A percentile compares a stretch with the other conserved stretches of the same genome.
Evolutionary conservation across 2,888 invertebrate species (phyloP).

Genomic region (Neoitamus cyanurus): DNA sequence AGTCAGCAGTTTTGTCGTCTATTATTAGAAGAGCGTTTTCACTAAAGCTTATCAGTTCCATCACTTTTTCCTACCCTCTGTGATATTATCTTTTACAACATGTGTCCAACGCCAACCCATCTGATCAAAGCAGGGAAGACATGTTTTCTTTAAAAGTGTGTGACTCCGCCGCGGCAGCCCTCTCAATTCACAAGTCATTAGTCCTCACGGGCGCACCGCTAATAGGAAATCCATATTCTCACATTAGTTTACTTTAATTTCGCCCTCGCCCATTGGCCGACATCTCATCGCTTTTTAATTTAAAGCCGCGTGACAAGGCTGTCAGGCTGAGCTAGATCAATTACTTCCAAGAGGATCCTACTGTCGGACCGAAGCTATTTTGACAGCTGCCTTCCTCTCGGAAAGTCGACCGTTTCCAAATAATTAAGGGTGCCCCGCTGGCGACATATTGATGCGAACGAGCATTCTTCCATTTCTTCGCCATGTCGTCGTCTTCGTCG

Average conservation of each 20-base stretch:
- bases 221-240: constrained; percentile 19
- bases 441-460: constrained; percentile 34
- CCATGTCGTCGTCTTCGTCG: neutral
- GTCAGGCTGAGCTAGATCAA: constrained; percentile 39
- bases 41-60: neutral
- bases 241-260: constrained; percentile 31
- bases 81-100: neutral
- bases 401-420: constrained; percentile 30
- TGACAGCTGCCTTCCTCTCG: constrained; percentile 42
- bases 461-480: constrained; percentile 17
- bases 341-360: neutral
- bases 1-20: neutral
- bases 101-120: neutral
- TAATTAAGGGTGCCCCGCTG: constrained; percentile 35
- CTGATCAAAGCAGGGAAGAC: neutral
- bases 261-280: neutral
- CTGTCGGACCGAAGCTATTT: constrained; percentile 15
- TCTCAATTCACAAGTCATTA: constrained; percentile 28
- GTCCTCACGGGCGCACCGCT: neutral
- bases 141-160: neutral
- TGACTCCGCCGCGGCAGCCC: neutral
- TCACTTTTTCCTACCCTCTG: neutral
- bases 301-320: constrained; percentile 17
- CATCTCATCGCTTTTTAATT: constrained; percentile 38
- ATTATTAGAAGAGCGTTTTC: neutral